Conservation (phyloP, 2,797 vertebrate genomes). For the Psittacula echo region DNA sequence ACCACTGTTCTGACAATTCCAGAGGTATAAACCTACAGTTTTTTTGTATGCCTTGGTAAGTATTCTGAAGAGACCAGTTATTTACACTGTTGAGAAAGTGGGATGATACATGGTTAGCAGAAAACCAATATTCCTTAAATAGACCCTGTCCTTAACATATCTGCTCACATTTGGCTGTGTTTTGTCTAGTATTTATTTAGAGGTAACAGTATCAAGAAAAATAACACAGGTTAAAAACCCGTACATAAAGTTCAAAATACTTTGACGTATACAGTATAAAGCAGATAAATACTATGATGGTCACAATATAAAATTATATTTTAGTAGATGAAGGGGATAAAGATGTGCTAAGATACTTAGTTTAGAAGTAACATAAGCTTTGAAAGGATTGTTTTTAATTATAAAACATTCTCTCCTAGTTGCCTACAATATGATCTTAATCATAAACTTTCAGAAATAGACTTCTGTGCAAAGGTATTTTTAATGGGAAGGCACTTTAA, state of each 20-base stretch:
- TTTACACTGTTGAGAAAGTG: neutral
- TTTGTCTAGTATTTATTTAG: neutral
- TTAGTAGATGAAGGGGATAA: neutral
- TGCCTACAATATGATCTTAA: neutral
- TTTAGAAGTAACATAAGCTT: neutral
- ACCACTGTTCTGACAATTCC: neutral
- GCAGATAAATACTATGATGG: neutral
- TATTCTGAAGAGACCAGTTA: slow-evolving; percentile 27
- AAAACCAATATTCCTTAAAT: neutral
- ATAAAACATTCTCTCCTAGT: neutral
- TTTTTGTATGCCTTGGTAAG: slow-evolving; percentile 14
- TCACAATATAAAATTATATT: neutral
- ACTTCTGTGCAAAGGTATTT: neutral
- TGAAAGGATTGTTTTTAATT: neutral
- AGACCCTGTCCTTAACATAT: neutral
- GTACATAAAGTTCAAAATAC: neutral
- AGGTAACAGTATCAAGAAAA: neutral
- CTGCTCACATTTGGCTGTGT: neutral
- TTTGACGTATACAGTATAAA: neutral
- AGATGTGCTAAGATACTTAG: neutral
- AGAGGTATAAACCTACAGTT: neutral
- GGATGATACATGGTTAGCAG: neutral
- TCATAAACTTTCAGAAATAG: neutral
- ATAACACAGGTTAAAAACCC: neutral
- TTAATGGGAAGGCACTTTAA: neutral